Percentiles rank a stretch among this genome's conserved stretches.
phyloP scores from a whole-genome alignment of 2,888 invertebrate genomes.

The Melieria crassipennis region DNA sequence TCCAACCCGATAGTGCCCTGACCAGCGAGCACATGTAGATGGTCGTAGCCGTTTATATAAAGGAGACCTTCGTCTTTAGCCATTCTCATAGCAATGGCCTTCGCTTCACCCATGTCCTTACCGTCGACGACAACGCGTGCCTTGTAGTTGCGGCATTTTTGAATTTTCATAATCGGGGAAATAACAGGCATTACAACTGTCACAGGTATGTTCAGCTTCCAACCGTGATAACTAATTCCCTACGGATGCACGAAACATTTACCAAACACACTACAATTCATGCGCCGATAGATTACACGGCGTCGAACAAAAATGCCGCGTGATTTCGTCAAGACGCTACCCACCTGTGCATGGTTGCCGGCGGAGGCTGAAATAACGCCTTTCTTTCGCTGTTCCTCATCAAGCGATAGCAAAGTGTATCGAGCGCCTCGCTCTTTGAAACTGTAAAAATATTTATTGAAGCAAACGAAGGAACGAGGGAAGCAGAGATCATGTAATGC shows the following conservation, averaged over 20 bases:
- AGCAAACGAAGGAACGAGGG: background rate
- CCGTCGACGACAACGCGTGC: constrained; percentile 83
- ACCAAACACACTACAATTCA: too few relatives aligned
- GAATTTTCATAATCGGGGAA: constrained; percentile 85
- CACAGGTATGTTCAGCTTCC: background rate
- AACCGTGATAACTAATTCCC: background rate
- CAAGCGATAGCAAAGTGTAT: constrained; percentile 78
- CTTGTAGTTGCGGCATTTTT: constrained; percentile 84
- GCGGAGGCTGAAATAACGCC: constrained; percentile 90
- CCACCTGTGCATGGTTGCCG: constrained; percentile 78
- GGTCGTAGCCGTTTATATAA: constrained; percentile 95
- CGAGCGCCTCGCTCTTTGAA: constrained; percentile 77
- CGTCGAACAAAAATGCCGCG: too few relatives aligned
- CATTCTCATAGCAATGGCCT: constrained; percentile 79
- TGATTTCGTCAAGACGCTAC: too few relatives aligned
- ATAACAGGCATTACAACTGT: background rate
- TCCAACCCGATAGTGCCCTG: constrained; percentile 95
- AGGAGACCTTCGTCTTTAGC: constrained; percentile 76
- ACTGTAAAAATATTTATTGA: constrained; percentile 64
- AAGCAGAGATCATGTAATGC: too few relatives aligned
- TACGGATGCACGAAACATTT: too few relatives aligned
- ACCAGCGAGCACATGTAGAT: constrained; percentile 94
- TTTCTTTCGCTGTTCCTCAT: constrained; percentile 71
- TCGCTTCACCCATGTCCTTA: constrained; percentile 85
- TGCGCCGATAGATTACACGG: too few relatives aligned